phyloP scores from a whole-genome alignment of 2,888 invertebrate species.

The Euphydryas editha region DNA sequence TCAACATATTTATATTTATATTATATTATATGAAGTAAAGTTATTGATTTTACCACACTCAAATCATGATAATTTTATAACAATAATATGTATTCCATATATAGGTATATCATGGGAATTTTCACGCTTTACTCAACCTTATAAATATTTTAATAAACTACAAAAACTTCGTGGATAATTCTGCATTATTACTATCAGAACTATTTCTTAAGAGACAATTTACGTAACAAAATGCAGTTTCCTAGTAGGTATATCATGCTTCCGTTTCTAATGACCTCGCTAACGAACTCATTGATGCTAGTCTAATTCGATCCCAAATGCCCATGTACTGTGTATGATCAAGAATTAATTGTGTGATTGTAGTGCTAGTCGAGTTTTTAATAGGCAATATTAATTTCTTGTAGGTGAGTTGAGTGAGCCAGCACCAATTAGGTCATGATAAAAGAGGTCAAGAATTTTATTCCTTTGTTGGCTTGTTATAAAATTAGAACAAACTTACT shows the following conservation, averaged over 20 bases:
- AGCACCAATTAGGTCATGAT: constrained; percentile 32
- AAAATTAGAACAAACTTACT: constrained; percentile 23
- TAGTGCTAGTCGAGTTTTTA: not conserved
- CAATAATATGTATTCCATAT: too few relatives aligned
- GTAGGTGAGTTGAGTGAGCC: constrained; percentile 18
- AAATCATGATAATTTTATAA: too few relatives aligned
- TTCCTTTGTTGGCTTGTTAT: constrained; percentile 33
- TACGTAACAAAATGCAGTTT: not conserved
- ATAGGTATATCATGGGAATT: too few relatives aligned
- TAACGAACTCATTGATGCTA: constrained; percentile 6
- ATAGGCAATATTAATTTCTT: not conserved
- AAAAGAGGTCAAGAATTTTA: constrained; percentile 34
- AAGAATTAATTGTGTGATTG: not conserved
- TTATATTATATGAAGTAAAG: too few relatives aligned
- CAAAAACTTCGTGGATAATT: not conserved
- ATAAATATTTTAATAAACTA: not conserved
- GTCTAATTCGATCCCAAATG: constrained; percentile 6
- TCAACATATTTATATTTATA: too few relatives aligned
- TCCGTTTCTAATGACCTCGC: not conserved
- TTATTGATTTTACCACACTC: too few relatives aligned
- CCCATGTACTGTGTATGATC: not conserved
- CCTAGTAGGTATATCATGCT: not conserved
- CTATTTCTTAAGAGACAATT: not conserved
- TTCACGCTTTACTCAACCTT: not conserved
- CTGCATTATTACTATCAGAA: not conserved